Percentiles rank a stretch among this genome's conserved stretches.
Evolutionary conservation across 2,113 vertebrate species (phyloP).

Genomic region (Cricetomys ansorgei): DNA sequence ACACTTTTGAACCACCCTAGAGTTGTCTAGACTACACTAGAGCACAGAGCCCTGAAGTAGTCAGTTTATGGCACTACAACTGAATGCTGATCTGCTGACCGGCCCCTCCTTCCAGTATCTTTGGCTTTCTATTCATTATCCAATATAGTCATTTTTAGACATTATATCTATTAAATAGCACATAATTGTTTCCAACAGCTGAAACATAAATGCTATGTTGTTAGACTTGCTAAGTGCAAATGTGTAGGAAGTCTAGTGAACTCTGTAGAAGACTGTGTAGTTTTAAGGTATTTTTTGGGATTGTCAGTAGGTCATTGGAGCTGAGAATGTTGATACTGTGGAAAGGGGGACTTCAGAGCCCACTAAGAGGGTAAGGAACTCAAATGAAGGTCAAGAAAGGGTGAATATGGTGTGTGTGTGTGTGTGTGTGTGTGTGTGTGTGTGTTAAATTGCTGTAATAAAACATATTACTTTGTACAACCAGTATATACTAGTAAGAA

Average conservation of each 20-base stretch:
- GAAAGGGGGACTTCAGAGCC: not conserved
- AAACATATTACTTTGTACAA: not conserved
- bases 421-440: not conserved
- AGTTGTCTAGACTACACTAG: not conserved
- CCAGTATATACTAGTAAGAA: not conserved
- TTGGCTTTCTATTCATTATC: not conserved
- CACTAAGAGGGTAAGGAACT: not conserved
- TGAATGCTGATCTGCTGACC: not conserved
- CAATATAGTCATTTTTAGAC: not conserved
- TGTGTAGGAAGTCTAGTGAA: not conserved
- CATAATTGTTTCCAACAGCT: constrained; percentile 17
- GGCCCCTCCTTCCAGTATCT: not conserved
- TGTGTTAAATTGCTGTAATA: not conserved
- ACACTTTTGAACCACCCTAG: not conserved
- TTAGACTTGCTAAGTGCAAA: not conserved
- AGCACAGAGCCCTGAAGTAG: not conserved
- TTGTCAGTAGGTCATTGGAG: not conserved
- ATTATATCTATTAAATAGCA: not conserved
- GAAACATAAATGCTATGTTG: not conserved
- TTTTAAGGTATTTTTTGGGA: not conserved
- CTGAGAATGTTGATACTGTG: not conserved
- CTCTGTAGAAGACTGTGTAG: not conserved
- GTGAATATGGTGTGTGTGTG: not conserved
- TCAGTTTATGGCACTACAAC: not conserved
- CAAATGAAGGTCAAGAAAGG: not conserved